A percentile compares a stretch with the other conserved stretches of the same genome.
Conservation (phyloP, 2,888 invertebrate genomes). For the Allygus modestus region DNA sequence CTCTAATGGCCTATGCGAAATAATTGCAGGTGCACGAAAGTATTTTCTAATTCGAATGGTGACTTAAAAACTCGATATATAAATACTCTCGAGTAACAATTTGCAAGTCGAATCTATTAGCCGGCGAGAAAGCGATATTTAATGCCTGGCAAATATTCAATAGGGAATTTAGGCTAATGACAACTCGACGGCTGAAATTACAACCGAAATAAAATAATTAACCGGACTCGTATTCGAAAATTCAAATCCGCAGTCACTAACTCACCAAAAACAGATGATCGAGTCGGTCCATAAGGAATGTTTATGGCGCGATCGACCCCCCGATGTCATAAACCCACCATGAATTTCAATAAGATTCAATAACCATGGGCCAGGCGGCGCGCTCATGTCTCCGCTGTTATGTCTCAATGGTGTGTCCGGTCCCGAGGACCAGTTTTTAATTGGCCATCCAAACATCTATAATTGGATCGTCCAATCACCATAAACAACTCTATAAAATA, state of each 20-base stretch:
- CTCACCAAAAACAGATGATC: conserved; percentile 12
- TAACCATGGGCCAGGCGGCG: conserved; percentile 6
- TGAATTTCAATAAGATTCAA: conserved; percentile 46
- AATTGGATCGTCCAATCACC: conserved; percentile 46
- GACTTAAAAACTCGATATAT: no score
- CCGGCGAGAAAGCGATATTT: not conserved
- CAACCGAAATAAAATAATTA: conserved; percentile 13
- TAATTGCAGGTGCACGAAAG: no score
- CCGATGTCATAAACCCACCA: not conserved
- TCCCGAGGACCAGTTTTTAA: conserved; percentile 40
- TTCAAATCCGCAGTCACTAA: conserved; percentile 26
- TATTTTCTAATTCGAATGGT: no score
- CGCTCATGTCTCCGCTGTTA: no score
- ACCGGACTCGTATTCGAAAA: not conserved
- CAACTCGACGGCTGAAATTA: not conserved
- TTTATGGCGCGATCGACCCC: conserved; percentile 7
- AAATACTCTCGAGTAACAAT: not conserved
- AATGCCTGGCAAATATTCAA: not conserved
- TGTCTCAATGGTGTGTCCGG: conserved; percentile 30
- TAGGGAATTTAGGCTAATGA: not conserved
- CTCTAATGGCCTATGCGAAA: no score
- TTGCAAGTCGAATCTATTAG: not conserved
- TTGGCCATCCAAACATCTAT: conserved; percentile 51
- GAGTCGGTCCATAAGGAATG: conserved; percentile 3
- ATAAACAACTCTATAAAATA: conserved; percentile 52